These are phyloP conservation scores for Acleris laterana DNA, from an alignment of 2,888 invertebrate genomes.

Conservation along the genomic window DNA sequence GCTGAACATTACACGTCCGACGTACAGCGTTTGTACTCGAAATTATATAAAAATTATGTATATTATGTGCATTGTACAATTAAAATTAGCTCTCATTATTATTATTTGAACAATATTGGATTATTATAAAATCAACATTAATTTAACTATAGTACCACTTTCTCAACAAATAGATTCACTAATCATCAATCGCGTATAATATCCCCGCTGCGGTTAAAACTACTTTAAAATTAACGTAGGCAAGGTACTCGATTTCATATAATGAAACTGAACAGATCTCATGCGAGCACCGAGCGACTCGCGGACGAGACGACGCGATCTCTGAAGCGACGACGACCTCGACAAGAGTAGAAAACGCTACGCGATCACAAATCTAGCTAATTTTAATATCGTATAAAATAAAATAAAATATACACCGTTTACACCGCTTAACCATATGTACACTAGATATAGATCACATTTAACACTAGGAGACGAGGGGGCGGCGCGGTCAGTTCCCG, in stretches of 20 bases:
- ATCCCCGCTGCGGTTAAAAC: slow-evolving; percentile 16
- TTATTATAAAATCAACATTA: slow-evolving; percentile 27
- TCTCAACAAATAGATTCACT: slow-evolving; percentile 24
- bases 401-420: slow-evolving; percentile 81
- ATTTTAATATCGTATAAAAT: slow-evolving; percentile 69
- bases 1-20: slow-evolving; percentile 60
- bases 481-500: slow-evolving; percentile 71
- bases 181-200: slow-evolving; percentile 15
- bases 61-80: slow-evolving; percentile 41
- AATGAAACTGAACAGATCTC: slow-evolving; percentile 32
- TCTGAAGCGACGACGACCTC: slow-evolving; percentile 33
- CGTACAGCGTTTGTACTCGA: slow-evolving; percentile 62
- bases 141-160: slow-evolving; percentile 27
- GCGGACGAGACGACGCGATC: slow-evolving; percentile 20
- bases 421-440: slow-evolving; percentile 74
- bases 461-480: slow-evolving; percentile 56
- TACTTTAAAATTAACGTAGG: slow-evolving; percentile 41
- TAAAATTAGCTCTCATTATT: slow-evolving; percentile 29
- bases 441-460: slow-evolving; percentile 80
- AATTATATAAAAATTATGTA: slow-evolving; percentile 46
- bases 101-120: slow-evolving; percentile 34
- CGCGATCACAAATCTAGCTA: slow-evolving; percentile 80
- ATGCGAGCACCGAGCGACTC: slow-evolving; percentile 42
- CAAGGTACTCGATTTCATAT: slow-evolving; percentile 45
- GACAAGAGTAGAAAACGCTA: slow-evolving; percentile 77